Conservation (phyloP, 2,888 invertebrate species). For the Bugula neritina region DNA sequence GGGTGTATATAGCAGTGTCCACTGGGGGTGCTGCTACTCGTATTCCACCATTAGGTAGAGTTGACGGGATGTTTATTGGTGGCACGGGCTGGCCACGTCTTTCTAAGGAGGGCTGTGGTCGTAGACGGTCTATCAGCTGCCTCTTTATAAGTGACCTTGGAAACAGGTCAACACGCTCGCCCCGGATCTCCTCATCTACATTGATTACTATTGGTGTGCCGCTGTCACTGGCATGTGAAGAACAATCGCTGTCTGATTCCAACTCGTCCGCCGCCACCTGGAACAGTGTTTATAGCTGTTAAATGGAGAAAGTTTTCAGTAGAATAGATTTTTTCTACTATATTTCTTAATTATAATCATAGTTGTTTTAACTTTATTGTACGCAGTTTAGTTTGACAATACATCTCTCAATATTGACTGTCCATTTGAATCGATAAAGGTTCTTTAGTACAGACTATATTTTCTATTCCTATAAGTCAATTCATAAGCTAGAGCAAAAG, state of each 20-base stretch:
- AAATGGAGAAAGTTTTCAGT: too few relatives aligned
- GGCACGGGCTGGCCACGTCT: background rate
- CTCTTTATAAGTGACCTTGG: background rate
- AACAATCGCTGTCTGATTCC: background rate
- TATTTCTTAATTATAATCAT: too few relatives aligned
- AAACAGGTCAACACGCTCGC: slow-evolving; percentile 8
- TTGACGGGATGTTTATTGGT: background rate
- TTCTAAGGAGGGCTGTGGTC: background rate
- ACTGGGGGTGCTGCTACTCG: background rate
- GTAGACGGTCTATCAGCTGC: background rate
- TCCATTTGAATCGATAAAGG: too few relatives aligned
- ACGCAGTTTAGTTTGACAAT: too few relatives aligned
- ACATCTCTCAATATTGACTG: too few relatives aligned
- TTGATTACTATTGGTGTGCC: slow-evolving; percentile 4
- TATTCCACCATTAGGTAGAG: background rate
- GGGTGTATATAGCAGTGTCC: background rate
- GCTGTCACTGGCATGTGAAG: background rate
- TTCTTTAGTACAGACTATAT: too few relatives aligned
- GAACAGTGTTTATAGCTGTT: background rate
- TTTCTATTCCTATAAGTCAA: too few relatives aligned
- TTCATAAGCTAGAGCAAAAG: too few relatives aligned
- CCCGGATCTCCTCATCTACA: background rate
- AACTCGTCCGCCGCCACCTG: slow-evolving; percentile 16
- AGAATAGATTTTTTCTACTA: too few relatives aligned
- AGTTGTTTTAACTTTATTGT: too few relatives aligned